Evolutionary conservation across 2,888 invertebrate species (phyloP).

Genomic region (Synergus japonicus): DNA sequence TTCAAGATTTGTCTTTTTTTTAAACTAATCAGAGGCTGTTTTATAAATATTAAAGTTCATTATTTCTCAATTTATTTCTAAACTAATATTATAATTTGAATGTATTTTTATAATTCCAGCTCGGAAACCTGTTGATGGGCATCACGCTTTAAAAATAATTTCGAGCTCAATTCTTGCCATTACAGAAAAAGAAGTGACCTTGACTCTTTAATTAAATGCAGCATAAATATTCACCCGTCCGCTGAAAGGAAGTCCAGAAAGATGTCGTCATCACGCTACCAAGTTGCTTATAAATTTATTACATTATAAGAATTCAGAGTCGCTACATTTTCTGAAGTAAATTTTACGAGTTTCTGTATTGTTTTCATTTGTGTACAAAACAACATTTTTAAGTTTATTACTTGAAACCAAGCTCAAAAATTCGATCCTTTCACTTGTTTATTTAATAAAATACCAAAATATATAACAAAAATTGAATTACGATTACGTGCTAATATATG

Average conservation of each 20-base stretch:
- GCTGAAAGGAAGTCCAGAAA: conserved; percentile 5
- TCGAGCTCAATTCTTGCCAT: neutral
- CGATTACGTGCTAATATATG: too few relatives aligned
- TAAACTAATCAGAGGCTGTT: too few relatives aligned
- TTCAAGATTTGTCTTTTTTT: too few relatives aligned
- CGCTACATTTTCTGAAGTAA: neutral
- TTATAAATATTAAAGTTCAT: neutral
- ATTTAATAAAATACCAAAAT: too few relatives aligned
- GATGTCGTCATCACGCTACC: conserved; percentile 27
- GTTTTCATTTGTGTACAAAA: too few relatives aligned
- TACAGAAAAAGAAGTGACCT: conserved; percentile 10
- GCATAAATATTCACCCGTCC: conserved; percentile 19
- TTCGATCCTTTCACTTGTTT: too few relatives aligned
- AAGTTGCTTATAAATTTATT: conserved; percentile 10
- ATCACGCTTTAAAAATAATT: conserved; percentile 16
- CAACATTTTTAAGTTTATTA: too few relatives aligned
- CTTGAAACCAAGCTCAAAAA: too few relatives aligned
- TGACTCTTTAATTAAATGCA: conserved; percentile 34
- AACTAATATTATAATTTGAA: neutral
- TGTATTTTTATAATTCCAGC: neutral
- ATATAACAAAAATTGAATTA: too few relatives aligned
- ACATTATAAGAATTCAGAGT: neutral
- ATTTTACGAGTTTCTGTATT: neutral
- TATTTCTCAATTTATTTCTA: neutral
- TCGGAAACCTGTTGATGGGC: neutral